Percentiles rank a stretch among this genome's conserved stretches.
phyloP scores from a whole-genome alignment of 2,113 vertebrate genomes.

The Phalacrocorax pelagicus region DNA sequence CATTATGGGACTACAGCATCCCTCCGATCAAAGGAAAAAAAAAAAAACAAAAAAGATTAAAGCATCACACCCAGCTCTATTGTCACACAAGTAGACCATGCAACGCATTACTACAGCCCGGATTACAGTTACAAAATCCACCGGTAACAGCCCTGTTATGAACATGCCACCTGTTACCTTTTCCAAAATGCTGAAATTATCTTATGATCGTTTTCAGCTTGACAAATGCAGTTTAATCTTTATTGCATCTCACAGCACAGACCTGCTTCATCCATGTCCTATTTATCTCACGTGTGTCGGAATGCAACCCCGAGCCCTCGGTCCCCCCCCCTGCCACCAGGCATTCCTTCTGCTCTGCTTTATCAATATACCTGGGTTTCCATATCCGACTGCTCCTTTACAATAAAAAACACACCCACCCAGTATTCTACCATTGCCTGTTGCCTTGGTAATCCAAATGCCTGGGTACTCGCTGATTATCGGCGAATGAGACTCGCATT shows the following conservation, averaged over 20 bases:
- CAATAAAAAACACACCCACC: conserved; percentile 71
- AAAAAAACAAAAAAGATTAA: not conserved
- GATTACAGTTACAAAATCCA: conserved; percentile 22
- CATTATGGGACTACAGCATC: conserved; percentile 1
- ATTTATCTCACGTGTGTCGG: conserved; percentile 44
- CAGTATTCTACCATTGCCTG: conserved; percentile 69
- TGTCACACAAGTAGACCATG: conserved; percentile 47
- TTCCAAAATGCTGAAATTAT: conserved; percentile 40
- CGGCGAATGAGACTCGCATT: conserved; percentile 69
- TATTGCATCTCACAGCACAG: conserved; percentile 43
- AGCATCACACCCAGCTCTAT: conserved; percentile 54
- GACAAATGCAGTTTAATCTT: conserved; percentile 52
- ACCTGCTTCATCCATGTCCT: conserved; percentile 31
- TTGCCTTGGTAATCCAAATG: conserved; percentile 73
- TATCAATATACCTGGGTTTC: conserved; percentile 57
- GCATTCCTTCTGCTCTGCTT: conserved; percentile 47
- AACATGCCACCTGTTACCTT: conserved; percentile 69
- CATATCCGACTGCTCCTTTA: conserved; percentile 64
- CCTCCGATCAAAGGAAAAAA: not conserved
- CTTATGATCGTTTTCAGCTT: conserved; percentile 30
- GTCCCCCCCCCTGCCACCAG: conserved; percentile 46
- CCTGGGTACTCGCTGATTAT: conserved; percentile 69
- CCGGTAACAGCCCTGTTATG: conserved; percentile 56
- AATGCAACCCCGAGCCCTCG: conserved; percentile 43
- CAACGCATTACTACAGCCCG: conserved; percentile 7